Conservation (phyloP, 2,888 invertebrate genomes). For the Agonopterix subpropinquella region DNA sequence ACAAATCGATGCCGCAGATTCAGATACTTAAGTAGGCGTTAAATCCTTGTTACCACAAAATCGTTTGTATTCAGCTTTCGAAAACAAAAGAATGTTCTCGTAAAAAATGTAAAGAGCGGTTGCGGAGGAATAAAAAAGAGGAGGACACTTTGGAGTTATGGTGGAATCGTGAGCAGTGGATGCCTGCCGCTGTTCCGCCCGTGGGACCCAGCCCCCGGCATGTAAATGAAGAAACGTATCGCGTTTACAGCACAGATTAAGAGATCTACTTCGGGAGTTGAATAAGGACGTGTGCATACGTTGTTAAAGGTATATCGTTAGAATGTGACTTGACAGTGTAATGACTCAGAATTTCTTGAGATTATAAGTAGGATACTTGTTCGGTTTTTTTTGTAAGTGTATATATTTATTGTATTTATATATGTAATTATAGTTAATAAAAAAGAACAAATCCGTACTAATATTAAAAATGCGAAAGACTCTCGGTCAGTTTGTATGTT, state of each 20-base stretch:
- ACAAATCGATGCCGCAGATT: too few relatives aligned
- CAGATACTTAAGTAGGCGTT: too few relatives aligned
- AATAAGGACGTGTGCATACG: constrained; percentile 9
- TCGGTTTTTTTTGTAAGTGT: too few relatives aligned
- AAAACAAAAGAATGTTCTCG: constrained; percentile 14
- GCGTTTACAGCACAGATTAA: constrained; percentile 31
- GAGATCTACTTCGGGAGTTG: constrained; percentile 10
- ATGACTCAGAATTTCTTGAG: too few relatives aligned
- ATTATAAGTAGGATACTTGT: too few relatives aligned
- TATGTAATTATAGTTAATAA: too few relatives aligned
- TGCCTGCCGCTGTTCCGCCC: constrained; percentile 12
- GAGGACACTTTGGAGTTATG: constrained; percentile 29
- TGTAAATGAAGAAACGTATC: constrained; percentile 41
- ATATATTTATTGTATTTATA: too few relatives aligned
- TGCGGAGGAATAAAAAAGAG: constrained; percentile 26
- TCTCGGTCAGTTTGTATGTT: too few relatives aligned
- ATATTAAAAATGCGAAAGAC: too few relatives aligned
- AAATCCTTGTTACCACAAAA: constrained; percentile 1
- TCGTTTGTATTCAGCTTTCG: constrained; percentile 2
- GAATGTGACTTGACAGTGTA: too few relatives aligned
- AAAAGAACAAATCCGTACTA: too few relatives aligned
- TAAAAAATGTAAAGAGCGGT: constrained; percentile 18
- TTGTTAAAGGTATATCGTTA: too few relatives aligned
- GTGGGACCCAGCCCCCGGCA: constrained; percentile 21
- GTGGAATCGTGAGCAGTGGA: constrained; percentile 29